phyloP scores from a whole-genome alignment of 2,113 vertebrate species.

The Laterallus jamaicensis region DNA sequence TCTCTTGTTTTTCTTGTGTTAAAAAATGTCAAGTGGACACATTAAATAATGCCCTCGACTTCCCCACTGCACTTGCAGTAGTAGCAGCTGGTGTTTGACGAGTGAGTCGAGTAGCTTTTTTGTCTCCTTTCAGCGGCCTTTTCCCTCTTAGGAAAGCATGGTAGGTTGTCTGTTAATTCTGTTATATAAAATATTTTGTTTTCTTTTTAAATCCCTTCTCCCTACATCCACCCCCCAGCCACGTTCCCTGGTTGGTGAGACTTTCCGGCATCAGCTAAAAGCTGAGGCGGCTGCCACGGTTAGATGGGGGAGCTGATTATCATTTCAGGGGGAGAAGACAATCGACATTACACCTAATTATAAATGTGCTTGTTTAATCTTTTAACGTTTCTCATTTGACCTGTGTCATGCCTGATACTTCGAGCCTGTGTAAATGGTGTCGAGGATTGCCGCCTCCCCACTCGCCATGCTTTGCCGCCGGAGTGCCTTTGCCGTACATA shows the following conservation, averaged over 20 bases:
- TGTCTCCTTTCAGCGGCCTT: not conserved
- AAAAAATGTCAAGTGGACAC: slow-evolving; percentile 15
- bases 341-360: slow-evolving; percentile 23
- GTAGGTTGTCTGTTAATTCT: not conserved
- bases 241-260: accelerated
- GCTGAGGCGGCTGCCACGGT: not conserved
- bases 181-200: not conserved
- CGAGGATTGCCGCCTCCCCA: not conserved
- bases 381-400: not conserved
- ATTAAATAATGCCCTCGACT: not conserved
- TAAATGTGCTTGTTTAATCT: slow-evolving; percentile 43
- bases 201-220: not conserved
- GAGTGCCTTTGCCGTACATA: not conserved
- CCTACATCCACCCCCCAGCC: not conserved
- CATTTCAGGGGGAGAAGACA: slow-evolving; percentile 1
- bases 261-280: not conserved
- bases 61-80: not conserved
- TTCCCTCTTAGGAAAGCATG: not conserved
- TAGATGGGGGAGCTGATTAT: not conserved
- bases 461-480: not conserved
- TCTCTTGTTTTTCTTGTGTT: slow-evolving; percentile 15
- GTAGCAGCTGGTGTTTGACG: not conserved
- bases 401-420: not conserved
- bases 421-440: not conserved
- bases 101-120: not conserved